phyloP scores from a whole-genome alignment of 2,888 invertebrate species.

The Xiphydria camelus region DNA sequence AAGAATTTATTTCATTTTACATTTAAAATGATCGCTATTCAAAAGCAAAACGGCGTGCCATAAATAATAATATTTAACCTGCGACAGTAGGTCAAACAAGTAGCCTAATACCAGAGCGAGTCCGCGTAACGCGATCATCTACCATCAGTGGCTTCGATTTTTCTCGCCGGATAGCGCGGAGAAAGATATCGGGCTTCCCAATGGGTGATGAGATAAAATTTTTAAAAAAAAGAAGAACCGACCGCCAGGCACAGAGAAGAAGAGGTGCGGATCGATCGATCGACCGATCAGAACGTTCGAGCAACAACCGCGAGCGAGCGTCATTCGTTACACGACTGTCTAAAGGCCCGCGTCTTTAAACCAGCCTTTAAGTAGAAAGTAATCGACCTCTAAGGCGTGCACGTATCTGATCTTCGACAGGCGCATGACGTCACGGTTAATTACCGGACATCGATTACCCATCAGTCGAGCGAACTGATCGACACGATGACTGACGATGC shows the following conservation, averaged over 20 bases:
- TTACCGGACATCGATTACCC: constrained; percentile 22
- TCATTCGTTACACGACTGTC: too few species aligned
- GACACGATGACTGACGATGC: constrained; percentile 10
- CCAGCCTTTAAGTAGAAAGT: constrained; percentile 23
- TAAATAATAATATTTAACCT: too few species aligned
- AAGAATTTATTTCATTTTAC: too few species aligned
- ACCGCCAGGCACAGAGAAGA: constrained; percentile 8
- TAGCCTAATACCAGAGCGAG: too few species aligned
- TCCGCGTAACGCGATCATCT: too few species aligned
- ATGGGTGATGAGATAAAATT: constrained; percentile 23
- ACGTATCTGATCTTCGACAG: constrained; percentile 12
- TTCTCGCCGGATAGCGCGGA: too few species aligned
- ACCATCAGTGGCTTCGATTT: too few species aligned
- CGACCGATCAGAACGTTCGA: constrained; percentile 26
- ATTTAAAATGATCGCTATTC: too few species aligned
- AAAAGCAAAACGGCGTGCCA: too few species aligned
- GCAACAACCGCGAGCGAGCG: constrained; percentile 20
- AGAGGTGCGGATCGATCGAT: too few species aligned
- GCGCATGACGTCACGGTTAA: constrained; percentile 27
- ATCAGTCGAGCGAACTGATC: constrained; percentile 7
- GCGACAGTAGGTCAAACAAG: too few species aligned
- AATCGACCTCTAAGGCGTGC: constrained; percentile 22
- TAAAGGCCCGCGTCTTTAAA: too few species aligned
- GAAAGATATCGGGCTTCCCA: background rate
- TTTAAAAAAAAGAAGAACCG: background rate